Evolutionary conservation across 2,888 invertebrate species (phyloP).

Genomic region (Temnothorax unifasciatus): DNA sequence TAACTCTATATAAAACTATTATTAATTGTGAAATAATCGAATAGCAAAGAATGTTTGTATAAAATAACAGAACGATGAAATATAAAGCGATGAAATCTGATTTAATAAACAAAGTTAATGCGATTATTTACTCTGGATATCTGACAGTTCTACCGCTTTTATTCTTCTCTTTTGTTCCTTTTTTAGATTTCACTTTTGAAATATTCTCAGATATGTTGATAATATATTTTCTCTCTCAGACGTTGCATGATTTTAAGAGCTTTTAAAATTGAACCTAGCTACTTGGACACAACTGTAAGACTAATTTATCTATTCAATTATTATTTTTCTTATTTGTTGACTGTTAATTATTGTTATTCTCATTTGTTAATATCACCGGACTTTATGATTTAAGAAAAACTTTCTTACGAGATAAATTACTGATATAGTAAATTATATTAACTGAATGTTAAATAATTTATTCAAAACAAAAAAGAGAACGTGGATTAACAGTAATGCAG

Average conservation of each 20-base stretch:
- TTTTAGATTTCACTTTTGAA: neutral
- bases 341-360: neutral
- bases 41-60: neutral
- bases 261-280: neutral
- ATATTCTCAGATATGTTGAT: neutral
- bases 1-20: neutral
- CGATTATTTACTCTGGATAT: neutral
- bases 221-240: neutral
- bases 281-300: neutral
- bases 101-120: neutral
- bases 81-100: neutral
- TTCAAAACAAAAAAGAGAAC: neutral
- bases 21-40: neutral
- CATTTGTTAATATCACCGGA: neutral
- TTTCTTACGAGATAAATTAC: neutral
- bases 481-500: neutral
- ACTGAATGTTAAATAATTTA: neutral
- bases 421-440: neutral
- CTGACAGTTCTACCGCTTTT: neutral
- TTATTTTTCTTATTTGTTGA: neutral
- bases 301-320: neutral
- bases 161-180: neutral
- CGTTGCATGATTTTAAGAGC: neutral
- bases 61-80: slow-evolving; percentile 1
- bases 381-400: neutral